These are phyloP conservation scores for Anthoscopus minutus DNA, from an alignment of 2,113 vertebrate species.

Conservation along the genomic window DNA sequence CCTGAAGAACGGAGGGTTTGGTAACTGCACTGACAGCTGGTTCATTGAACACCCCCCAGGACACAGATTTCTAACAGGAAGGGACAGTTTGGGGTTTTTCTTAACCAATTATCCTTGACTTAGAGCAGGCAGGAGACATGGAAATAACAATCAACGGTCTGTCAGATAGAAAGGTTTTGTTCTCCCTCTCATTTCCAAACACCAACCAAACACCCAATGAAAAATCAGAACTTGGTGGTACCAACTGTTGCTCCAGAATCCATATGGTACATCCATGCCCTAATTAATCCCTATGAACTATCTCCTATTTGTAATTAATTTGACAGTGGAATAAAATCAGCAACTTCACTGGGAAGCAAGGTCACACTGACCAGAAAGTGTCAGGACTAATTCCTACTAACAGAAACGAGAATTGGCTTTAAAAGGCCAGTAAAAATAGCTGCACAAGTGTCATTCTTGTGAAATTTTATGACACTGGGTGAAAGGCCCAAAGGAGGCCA, in stretches of 20 bases:
- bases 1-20: background rate
- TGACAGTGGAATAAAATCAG: background rate
- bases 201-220: background rate
- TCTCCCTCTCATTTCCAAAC: background rate
- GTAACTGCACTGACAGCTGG: background rate
- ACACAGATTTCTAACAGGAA: background rate
- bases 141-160: background rate
- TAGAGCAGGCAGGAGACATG: background rate
- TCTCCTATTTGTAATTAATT: background rate
- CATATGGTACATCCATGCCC: background rate
- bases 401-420: background rate
- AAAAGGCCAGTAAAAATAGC: background rate
- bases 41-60: background rate
- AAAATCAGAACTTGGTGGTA: background rate
- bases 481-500: background rate
- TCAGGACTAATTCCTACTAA: background rate
- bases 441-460: background rate
- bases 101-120: background rate
- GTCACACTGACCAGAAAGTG: background rate
- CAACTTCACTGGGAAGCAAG: background rate
- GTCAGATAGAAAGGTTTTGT: background rate
- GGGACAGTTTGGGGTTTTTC: background rate
- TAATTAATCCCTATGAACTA: background rate
- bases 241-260: slow-evolving; percentile 20
- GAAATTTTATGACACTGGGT: accelerated